Base-by-base conservation (phyloP, 2,888 invertebrate species). In the Julus scandinavius region DNA sequence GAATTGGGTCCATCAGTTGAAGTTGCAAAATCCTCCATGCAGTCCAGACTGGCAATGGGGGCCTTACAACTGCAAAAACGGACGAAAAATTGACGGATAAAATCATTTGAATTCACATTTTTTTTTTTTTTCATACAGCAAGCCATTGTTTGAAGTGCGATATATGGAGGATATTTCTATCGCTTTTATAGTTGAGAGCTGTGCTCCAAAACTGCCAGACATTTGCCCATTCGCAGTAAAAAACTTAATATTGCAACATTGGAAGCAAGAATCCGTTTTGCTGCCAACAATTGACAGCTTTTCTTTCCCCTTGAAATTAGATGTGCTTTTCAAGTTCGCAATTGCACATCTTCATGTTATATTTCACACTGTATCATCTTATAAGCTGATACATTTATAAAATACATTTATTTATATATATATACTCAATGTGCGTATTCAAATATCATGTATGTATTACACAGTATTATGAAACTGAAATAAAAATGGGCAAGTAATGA, bases 11-110 rank as follows among this genome's bases (percentile, higher is more conserved):
- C 63, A 40, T 83, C 88, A 45, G 88, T 87, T 40, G 94, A 93
- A 91, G 94, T 96, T 93, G 96, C 96, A 94, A 97, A 96, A 94
- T 97, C 97, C 94, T 97, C 97, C 97, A 97, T 97, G 93, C 97
- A 97, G 94, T 97, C 97, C 92, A 97, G 94, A 92, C 97, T 97
- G 91, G 97, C 97, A 93, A 97, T 97, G 91, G 97, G 97, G 91
- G 97, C 97, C 92, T 97, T 95, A 94, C 96, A 97, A 95, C 97
- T 96, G 85, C 11, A 20, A 87, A 40, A 87, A 83, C 2, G 4
- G 38, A 2, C 45, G 49, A 49, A 38, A 85, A 85, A 85, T 85
- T 15, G n/a, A 40, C 45, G 63, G 20, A 63, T 63, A 63, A 63
- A 63, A 63, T 63, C 63, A 63, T 63, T 20, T 63, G 20, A 63